These are phyloP conservation scores for Lysandra bellargus DNA, from an alignment of 2,888 invertebrate genomes.

Conservation along the genomic window DNA sequence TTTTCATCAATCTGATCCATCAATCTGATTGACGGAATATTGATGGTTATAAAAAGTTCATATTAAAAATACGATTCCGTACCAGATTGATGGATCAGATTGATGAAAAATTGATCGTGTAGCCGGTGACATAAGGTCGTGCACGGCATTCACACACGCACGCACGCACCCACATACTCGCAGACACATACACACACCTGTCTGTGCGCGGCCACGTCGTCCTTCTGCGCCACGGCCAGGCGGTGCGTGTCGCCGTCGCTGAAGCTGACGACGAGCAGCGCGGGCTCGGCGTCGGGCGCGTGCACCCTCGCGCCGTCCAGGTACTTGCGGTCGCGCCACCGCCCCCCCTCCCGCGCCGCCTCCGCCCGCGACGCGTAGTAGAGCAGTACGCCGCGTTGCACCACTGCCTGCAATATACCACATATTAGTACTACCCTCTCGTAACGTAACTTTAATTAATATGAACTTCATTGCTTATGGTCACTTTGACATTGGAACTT, in stretches of 20 bases:
- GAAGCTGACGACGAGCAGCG: constrained; percentile 72
- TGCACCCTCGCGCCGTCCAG: constrained; percentile 81
- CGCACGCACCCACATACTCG: background rate
- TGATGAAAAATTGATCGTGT: too few relatives aligned
- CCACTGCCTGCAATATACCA: constrained; percentile 72
- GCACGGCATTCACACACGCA: too few relatives aligned
- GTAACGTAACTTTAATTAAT: too few relatives aligned
- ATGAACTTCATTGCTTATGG: too few relatives aligned
- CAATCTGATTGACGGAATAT: too few relatives aligned
- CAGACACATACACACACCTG: constrained; percentile 56
- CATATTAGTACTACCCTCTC: too few relatives aligned
- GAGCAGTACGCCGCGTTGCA: constrained; percentile 84
- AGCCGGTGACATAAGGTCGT: too few relatives aligned
- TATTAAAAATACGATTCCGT: too few relatives aligned
- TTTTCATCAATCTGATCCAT: too few relatives aligned
- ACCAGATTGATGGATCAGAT: too few relatives aligned
- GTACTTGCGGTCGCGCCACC: constrained; percentile 82
- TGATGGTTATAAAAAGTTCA: too few relatives aligned
- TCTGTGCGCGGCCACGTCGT: constrained; percentile 58
- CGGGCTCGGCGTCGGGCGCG: constrained; percentile 66
- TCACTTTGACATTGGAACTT: too few relatives aligned
- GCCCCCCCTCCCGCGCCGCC: constrained; percentile 78
- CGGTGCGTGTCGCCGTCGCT: constrained; percentile 81
- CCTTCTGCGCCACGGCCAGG: constrained; percentile 67
- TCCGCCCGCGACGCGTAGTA: constrained; percentile 83